Conservation (phyloP, 2,797 vertebrate genomes). For the Hydrolagus colliei region DNA sequence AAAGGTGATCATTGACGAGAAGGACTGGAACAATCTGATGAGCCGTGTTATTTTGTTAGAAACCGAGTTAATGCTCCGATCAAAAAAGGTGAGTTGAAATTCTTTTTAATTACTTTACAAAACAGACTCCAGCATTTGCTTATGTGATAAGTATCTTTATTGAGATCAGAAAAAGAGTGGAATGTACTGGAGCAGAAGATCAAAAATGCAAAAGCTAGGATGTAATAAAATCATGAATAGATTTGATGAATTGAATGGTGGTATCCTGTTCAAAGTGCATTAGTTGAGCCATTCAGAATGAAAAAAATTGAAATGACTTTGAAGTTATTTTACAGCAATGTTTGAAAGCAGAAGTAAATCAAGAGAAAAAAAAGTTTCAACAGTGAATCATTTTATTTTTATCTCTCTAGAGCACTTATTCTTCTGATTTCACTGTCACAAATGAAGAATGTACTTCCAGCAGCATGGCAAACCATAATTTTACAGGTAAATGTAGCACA, state of each 20-base stretch:
- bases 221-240: no score
- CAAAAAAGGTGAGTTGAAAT: constrained; percentile 56
- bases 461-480: constrained; percentile 35
- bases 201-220: no score
- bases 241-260: no score
- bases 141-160: neutral
- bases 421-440: constrained; percentile 36
- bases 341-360: no score
- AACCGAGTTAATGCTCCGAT: constrained; percentile 66
- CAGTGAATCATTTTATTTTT: constrained; percentile 26
- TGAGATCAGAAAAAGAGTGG: no score
- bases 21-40: constrained; percentile 73
- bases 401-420: constrained; percentile 51
- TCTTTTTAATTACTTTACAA: no score
- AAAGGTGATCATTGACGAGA: constrained; percentile 64
- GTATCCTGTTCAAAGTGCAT: no score
- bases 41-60: constrained; percentile 79
- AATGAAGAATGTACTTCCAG: constrained; percentile 41
- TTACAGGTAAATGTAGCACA: constrained; percentile 48
- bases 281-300: no score
- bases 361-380: neutral
- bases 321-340: no score
- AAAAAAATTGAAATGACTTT: no score
- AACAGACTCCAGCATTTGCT: neutral
- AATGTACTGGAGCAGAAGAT: no score